These are phyloP conservation scores for Caenorhabditis elegans DNA, from an alignment of 1,140 invertebrate species.

Conservation along the genomic window WBcel235 BX284604.4:9007001-9007500, in stretches of 20 bases:
- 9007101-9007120: neutral
- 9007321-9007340: neutral
- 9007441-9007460: too few relatives aligned
- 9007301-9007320: neutral
- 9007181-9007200: constrained; percentile 24
- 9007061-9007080: too few relatives aligned
- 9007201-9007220: neutral
- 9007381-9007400: neutral
- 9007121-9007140: neutral
- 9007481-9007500: too few relatives aligned
- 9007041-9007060: neutral
- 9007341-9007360: neutral
- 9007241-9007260: neutral
- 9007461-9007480: too few relatives aligned
- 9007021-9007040: constrained; percentile 33
- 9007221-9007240: constrained; percentile 26
- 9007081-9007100: neutral
- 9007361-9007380: neutral
- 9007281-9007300: neutral
- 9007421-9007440: too few relatives aligned
- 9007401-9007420: too few relatives aligned
- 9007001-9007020: neutral
- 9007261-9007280: neutral
- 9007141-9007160: neutral
- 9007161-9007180: neutral